Evolutionary conservation across 2,797 vertebrate genomes (phyloP).

Genomic region (Pseudochaenichthys georgianus): DNA sequence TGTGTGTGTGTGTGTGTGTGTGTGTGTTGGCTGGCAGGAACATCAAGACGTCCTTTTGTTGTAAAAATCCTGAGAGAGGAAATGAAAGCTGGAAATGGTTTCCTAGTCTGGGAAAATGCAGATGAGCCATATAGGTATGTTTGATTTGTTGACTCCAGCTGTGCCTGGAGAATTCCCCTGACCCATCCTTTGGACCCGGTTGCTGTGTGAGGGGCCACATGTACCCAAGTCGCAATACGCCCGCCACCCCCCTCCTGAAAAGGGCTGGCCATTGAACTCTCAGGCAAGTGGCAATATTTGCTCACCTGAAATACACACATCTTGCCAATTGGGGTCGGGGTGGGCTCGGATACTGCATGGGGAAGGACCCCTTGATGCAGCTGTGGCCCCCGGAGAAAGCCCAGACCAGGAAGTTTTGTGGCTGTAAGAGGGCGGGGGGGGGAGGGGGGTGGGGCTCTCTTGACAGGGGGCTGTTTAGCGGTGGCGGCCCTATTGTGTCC

Average conservation of each 20-base stretch:
- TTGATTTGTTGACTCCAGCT: slow-evolving; percentile 86
- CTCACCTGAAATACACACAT: slow-evolving; percentile 91
- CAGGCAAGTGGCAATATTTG: slow-evolving; percentile 93
- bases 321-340: slow-evolving; percentile 80
- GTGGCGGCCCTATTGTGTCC: slow-evolving; percentile 88
- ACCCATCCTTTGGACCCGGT: slow-evolving; percentile 66
- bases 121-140: slow-evolving; percentile 77
- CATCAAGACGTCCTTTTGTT: slow-evolving; percentile 52
- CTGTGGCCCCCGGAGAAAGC: slow-evolving; percentile 85
- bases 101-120: slow-evolving; percentile 78
- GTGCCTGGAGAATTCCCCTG: slow-evolving; percentile 82
- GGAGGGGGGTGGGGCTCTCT: slow-evolving; percentile 59
- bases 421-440: slow-evolving; percentile 54
- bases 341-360: slow-evolving; percentile 68
- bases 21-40: slow-evolving; percentile 56
- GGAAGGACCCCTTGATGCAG: slow-evolving; percentile 84
- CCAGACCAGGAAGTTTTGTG: slow-evolving; percentile 88
- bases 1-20: not conserved
- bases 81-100: slow-evolving; percentile 60
- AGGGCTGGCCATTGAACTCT: slow-evolving; percentile 86
- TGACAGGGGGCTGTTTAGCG: slow-evolving; percentile 88
- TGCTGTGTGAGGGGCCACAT: slow-evolving; percentile 76
- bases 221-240: slow-evolving; percentile 83
- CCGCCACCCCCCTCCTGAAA: slow-evolving; percentile 75
- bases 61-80: slow-evolving; percentile 52